These are phyloP conservation scores for Epinotia demarniana DNA, from an alignment of 2,888 invertebrate genomes.

Conservation along the genomic window DNA sequence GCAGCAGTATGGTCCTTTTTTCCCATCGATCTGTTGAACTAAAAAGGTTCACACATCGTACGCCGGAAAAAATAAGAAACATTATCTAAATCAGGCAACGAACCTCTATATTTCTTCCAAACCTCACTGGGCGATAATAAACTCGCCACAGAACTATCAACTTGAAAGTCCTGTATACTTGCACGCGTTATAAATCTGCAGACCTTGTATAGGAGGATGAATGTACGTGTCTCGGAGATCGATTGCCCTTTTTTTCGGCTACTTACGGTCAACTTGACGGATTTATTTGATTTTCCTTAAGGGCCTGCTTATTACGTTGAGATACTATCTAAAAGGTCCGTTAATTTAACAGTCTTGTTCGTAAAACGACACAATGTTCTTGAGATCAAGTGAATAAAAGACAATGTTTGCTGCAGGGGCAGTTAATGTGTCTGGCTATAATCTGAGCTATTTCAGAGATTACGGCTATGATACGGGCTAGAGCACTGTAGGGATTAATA, in stretches of 20 bases:
- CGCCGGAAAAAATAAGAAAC: constrained; percentile 15
- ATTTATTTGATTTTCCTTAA: constrained; percentile 47
- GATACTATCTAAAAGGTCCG: constrained; percentile 30
- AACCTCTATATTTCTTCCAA: constrained; percentile 38
- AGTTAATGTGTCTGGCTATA: constrained; percentile 17
- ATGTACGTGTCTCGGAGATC: constrained; percentile 47
- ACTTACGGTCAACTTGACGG: constrained; percentile 46
- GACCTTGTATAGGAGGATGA: constrained; percentile 47
- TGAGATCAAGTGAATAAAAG: constrained; percentile 2
- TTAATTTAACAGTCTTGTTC: constrained; percentile 39
- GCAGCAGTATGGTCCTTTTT: too few species aligned
- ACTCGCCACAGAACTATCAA: constrained; percentile 30
- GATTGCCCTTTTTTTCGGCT: constrained; percentile 45
- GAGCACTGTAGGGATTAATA: constrained; percentile 16
- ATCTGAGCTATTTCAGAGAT: constrained; percentile 23
- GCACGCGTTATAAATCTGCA: constrained; percentile 35
- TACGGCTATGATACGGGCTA: constrained; percentile 17
- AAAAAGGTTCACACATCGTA: background rate
- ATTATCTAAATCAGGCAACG: constrained; percentile 34
- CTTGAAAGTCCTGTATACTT: constrained; percentile 12
- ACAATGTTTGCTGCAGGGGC: constrained; percentile 13
- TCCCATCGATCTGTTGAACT: background rate
- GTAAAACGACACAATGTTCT: constrained; percentile 14
- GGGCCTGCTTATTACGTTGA: constrained; percentile 35
- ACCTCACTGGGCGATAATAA: constrained; percentile 6